Evolutionary conservation across 1,140 invertebrate genomes (phyloP), one percentile per base, ranked within the genome.

Genomic region (Drosophila trapezifrons): DNA sequence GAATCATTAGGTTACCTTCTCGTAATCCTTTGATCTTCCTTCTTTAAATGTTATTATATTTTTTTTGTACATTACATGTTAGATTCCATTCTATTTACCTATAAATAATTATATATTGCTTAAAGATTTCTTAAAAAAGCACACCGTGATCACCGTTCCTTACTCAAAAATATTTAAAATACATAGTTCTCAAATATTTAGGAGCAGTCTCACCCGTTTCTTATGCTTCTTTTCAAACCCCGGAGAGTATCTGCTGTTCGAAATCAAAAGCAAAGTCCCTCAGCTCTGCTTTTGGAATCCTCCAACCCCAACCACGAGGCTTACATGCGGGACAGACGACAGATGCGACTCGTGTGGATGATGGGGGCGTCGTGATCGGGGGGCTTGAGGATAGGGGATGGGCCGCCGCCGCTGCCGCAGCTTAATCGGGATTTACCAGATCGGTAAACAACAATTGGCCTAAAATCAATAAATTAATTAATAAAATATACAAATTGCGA

Each of bases 391-490:
- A 58, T 13, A 4, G 17, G 64, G 51, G 25, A 35, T 42, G 64
- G 54, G 43, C 10, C 1, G n/a, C n/a, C n/a, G n/a, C n/a, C n/a
- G n/a, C n/a, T 18, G 17, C 7, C n/a, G 47, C 3, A 3, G 9
- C 9, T 32, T 32, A 32, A 40, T 60, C 77, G 80, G 80, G 80
- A 84, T 62, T 83, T 83, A 84, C 80, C 70, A 72, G 70, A 51
- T 64, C 66, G 65, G 65, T 56, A 69, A 76, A 76, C 71, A 64
- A 76, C 74, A 76, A 59, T 76, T 76, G 74, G 55, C 55, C 42
- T 20, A 55, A 77, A 76, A 75, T 75, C 72, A 76, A 76, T 77
- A 77, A 78, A 78, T 77, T 77, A 78, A 77, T 77, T 77, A 77
- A 77, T 77, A 78, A 78, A 70, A 70, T 77, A 69, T 77, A 78